Conservation (phyloP, 2,888 invertebrate genomes). For the Keiferia lycopersicella region DNA sequence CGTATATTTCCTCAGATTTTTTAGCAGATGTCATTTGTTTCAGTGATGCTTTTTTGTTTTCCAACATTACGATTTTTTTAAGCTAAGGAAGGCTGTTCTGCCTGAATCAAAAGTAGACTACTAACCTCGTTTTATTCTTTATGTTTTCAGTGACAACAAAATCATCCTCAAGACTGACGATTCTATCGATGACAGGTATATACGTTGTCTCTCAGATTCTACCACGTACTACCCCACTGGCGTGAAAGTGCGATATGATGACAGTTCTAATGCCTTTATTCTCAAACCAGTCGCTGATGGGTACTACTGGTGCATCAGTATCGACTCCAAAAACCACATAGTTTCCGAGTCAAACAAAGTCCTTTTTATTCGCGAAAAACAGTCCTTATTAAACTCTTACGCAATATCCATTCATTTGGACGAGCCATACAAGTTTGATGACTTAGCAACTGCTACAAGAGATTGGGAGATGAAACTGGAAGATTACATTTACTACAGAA, state of each 20-base stretch:
- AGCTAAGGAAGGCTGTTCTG: no score
- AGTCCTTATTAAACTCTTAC: constrained; percentile 51
- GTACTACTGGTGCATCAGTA: constrained; percentile 71
- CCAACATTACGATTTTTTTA: no score
- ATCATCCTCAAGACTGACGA: constrained; percentile 51
- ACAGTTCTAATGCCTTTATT: constrained; percentile 43
- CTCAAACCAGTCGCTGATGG: constrained; percentile 59
- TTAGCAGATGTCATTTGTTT: no score
- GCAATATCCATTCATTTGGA: constrained; percentile 51
- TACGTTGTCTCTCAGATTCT: constrained; percentile 70
- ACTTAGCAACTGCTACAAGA: constrained; percentile 38
- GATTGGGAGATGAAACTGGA: constrained; percentile 56
- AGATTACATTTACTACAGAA: constrained; percentile 60
- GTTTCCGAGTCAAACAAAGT: constrained; percentile 58
- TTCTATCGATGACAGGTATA: constrained; percentile 45
- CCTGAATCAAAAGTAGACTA: no score
- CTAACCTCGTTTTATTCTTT: not conserved
- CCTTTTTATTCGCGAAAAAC: constrained; percentile 57
- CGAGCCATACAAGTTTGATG: constrained; percentile 36
- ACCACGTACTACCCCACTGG: constrained; percentile 49
- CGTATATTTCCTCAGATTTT: no score
- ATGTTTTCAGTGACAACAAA: constrained; percentile 54
- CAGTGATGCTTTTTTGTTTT: no score
- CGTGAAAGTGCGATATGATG: constrained; percentile 47
- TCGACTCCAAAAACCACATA: constrained; percentile 51